phyloP scores from a whole-genome alignment of 2,797 vertebrate genomes.

The Phyllotis vaccarum region DNA sequence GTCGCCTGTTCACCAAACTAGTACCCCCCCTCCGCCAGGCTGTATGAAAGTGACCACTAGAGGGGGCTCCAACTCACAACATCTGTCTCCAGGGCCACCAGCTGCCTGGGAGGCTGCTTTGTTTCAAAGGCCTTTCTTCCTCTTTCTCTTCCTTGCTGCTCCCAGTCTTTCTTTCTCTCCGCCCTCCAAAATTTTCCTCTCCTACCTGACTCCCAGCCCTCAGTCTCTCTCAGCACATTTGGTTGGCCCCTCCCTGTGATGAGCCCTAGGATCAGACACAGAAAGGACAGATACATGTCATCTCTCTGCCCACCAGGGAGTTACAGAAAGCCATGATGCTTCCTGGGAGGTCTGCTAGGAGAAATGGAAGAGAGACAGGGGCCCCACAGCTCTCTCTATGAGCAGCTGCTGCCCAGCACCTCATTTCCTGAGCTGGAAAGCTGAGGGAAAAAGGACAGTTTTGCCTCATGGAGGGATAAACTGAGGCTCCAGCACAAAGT shows the following conservation, averaged over 20 bases:
- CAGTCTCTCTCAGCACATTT: not conserved
- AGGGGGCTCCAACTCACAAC: constrained; percentile 56
- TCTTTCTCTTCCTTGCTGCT: not conserved
- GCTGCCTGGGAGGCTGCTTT: not conserved
- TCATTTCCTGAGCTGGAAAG: not conserved
- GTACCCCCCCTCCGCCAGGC: not conserved
- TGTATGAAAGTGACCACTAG: constrained; percentile 20
- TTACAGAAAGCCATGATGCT: not conserved
- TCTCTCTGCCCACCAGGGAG: not conserved
- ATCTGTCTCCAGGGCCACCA: not conserved
- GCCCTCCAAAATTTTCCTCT: not conserved
- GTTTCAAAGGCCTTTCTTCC: too few species aligned
- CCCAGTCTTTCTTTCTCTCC: not conserved
- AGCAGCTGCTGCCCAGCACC: too few species aligned
- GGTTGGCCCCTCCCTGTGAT: not conserved
- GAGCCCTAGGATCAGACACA: not conserved
- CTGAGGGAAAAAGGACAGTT: not conserved
- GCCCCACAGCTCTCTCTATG: not conserved
- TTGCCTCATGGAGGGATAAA: not conserved
- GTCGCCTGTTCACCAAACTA: accelerated
- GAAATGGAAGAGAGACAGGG: not conserved
- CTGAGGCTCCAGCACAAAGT: not conserved
- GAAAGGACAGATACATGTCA: not conserved
- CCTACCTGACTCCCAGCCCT: not conserved
- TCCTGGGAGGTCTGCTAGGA: not conserved